Conservation (phyloP, 2,888 invertebrate species). For the Ectemnius continuus region DNA sequence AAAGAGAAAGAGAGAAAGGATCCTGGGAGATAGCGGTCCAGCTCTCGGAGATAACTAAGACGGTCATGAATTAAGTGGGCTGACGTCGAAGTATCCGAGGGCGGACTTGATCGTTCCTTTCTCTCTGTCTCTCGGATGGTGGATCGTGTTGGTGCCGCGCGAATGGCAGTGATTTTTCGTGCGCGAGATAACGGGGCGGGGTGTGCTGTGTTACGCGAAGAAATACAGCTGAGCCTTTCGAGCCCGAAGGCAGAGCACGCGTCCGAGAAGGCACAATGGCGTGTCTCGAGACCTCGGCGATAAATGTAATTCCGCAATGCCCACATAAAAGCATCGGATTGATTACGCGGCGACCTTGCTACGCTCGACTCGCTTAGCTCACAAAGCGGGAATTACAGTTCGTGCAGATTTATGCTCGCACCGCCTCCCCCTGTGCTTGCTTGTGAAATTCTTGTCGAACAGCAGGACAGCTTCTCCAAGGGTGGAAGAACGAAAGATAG, state of each 20-base stretch:
- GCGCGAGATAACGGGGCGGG: conserved; percentile 16
- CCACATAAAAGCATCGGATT: conserved; percentile 33
- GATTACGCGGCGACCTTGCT: conserved; percentile 19
- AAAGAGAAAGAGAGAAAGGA: conserved; percentile 9
- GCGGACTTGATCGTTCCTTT: conserved; percentile 47
- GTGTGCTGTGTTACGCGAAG: conserved; percentile 19
- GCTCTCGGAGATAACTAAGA: conserved; percentile 56
- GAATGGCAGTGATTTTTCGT: conserved; percentile 38
- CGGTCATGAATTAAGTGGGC: conserved; percentile 58
- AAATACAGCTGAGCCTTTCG: conserved; percentile 46
- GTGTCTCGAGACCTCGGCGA: conserved; percentile 22
- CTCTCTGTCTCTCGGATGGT: too few species aligned
- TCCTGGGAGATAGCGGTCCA: conserved; percentile 40
- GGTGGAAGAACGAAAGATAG: too few species aligned
- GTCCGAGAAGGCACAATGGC: conserved; percentile 15
- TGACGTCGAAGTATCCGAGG: conserved; percentile 50
- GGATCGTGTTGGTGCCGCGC: too few species aligned
- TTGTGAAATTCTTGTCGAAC: too few species aligned
- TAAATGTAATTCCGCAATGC: conserved; percentile 41
- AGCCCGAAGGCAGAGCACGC: conserved; percentile 2
- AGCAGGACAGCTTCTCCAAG: too few species aligned
- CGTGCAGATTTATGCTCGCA: not conserved
- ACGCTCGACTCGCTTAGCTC: not conserved
- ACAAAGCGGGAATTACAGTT: not conserved
- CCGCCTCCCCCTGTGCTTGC: too few species aligned